phyloP scores from a whole-genome alignment of 2,113 vertebrate species.

The Microcebus murinus region DNA sequence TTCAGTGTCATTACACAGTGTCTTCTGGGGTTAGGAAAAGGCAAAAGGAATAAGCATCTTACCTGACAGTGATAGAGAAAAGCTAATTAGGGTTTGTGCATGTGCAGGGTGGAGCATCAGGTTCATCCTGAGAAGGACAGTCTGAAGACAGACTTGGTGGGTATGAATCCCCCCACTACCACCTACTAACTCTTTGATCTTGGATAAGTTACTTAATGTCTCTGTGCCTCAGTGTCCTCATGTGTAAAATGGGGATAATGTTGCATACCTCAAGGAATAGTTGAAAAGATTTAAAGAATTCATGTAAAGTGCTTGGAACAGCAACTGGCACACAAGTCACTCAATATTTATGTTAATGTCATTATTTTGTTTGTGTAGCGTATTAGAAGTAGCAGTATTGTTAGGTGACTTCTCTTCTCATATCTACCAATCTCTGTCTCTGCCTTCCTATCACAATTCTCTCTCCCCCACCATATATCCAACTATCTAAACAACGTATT shows the following conservation, averaged over 20 bases:
- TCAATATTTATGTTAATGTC: not conserved
- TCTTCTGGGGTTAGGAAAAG: not conserved
- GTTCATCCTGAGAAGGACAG: not conserved
- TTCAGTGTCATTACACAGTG: conserved; percentile 21
- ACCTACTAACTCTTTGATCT: not conserved
- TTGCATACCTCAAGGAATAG: not conserved
- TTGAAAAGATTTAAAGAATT: not conserved
- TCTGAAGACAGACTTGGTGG: not conserved
- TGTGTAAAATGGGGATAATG: not conserved
- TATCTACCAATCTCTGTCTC: not conserved
- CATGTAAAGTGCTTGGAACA: not conserved
- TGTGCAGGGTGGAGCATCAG: too few species aligned
- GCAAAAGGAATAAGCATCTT: not conserved
- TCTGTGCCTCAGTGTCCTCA: not conserved
- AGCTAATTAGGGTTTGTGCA: not conserved
- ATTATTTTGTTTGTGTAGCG: not conserved
- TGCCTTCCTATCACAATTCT: not conserved
- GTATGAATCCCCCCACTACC: not conserved
- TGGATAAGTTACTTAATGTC: not conserved
- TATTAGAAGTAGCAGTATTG: not conserved
- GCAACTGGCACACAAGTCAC: not conserved
- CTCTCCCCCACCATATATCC: not conserved
- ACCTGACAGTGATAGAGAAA: not conserved
- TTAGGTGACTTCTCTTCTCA: not conserved
- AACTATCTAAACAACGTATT: not conserved